Conservation (phyloP, 30 jellyfish, hydroid and myxozoan species). For the Phacellophora camtschatica region DNA sequence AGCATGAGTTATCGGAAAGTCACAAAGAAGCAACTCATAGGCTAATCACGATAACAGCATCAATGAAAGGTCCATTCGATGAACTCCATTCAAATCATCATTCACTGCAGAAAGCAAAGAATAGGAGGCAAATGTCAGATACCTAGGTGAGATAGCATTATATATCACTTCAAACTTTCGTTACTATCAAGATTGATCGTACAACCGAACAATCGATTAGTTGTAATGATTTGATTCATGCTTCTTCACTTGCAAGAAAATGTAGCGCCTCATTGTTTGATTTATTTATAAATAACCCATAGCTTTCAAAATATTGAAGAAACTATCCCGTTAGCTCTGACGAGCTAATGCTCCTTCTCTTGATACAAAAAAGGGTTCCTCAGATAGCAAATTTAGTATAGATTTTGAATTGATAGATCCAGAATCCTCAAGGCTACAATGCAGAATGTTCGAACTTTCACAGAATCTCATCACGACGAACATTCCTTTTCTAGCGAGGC, state of each 20-base stretch:
- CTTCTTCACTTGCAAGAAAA: neutral
- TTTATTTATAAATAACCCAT: too few relatives aligned
- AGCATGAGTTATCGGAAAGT: conserved; percentile 46
- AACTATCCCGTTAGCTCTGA: too few relatives aligned
- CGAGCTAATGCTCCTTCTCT: neutral
- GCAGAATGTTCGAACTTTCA: neutral
- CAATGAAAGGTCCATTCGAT: conserved; percentile 39
- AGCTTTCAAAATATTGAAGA: too few relatives aligned
- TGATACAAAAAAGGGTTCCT: neutral
- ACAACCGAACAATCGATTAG: too few relatives aligned
- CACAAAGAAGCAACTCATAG: conserved; percentile 57
- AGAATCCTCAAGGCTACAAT: neutral
- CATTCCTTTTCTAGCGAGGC: neutral
- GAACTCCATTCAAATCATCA: conserved; percentile 22
- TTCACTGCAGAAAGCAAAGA: conserved; percentile 20
- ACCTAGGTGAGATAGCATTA: neutral
- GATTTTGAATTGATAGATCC: neutral
- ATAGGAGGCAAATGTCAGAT: neutral
- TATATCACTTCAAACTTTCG: neutral
- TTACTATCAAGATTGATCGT: neutral
- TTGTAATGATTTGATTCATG: neutral
- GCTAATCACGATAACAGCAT: conserved; percentile 10
- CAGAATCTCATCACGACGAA: neutral
- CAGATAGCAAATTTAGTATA: neutral
- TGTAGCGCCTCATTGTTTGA: too few relatives aligned